Evolutionary conservation across 2,113 vertebrate genomes (phyloP).

Genomic region (Alosa alosa): DNA sequence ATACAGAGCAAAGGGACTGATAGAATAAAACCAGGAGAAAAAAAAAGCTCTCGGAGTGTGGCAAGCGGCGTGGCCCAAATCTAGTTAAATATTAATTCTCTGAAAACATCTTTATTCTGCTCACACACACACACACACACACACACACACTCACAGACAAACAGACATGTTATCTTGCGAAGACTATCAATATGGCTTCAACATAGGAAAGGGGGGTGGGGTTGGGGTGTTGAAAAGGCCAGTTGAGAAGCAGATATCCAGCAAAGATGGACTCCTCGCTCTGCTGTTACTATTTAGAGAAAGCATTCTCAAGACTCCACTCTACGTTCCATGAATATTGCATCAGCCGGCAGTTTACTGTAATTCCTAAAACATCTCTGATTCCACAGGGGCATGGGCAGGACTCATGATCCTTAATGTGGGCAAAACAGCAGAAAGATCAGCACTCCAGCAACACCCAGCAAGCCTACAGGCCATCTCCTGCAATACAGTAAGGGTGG

Average conservation of each 20-base stretch:
- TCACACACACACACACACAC: background rate
- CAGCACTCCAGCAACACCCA: slow-evolving; percentile 23
- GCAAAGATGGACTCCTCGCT: slow-evolving; percentile 41
- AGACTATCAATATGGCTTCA: background rate
- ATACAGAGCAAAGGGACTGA: background rate
- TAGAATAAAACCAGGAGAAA: background rate
- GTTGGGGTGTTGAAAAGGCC: slow-evolving; percentile 5
- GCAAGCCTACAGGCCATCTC: background rate
- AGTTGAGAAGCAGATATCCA: slow-evolving; percentile 55
- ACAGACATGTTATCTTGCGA: background rate
- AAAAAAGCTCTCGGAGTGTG: background rate
- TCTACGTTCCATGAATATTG: slow-evolving; percentile 55
- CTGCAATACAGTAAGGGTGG: background rate
- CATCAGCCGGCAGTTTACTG: slow-evolving; percentile 56
- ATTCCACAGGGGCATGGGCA: slow-evolving; percentile 30
- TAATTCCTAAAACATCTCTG: slow-evolving; percentile 52
- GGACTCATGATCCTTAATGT: slow-evolving; percentile 38
- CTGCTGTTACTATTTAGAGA: slow-evolving; percentile 56
- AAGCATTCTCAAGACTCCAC: slow-evolving; percentile 41
- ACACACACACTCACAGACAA: background rate
- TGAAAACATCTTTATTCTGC: slow-evolving; percentile 38
- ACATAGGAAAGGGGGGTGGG: background rate
- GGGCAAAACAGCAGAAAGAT: slow-evolving; percentile 34
- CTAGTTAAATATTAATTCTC: slow-evolving; percentile 39
- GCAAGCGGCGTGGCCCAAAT: background rate